Evolutionary conservation across 2,888 invertebrate species (phyloP).

Genomic region (Salticus scenicus): DNA sequence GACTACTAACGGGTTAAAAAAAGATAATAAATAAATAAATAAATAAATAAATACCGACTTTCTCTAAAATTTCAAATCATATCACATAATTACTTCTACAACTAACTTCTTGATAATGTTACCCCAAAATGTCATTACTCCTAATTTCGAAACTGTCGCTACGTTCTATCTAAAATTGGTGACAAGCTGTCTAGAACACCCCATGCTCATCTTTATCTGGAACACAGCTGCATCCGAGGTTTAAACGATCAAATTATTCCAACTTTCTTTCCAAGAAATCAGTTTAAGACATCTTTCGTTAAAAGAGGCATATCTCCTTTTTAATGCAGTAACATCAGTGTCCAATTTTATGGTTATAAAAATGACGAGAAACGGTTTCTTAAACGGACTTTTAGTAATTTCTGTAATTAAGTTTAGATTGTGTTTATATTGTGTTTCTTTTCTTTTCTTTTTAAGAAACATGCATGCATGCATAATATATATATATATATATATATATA

Average conservation of each 20-base stretch:
- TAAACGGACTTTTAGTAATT: not conserved
- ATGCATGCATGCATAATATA: too few species aligned
- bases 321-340: not conserved
- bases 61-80: too few species aligned
- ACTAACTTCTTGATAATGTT: too few species aligned
- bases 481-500: too few species aligned
- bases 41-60: too few species aligned
- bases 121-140: too few species aligned
- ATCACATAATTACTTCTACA: too few species aligned
- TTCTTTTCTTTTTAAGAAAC: too few species aligned
- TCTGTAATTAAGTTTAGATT: too few species aligned
- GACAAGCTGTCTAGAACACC: not conserved
- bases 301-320: not conserved
- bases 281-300: not conserved
- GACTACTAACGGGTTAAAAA: too few species aligned
- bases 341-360: not conserved
- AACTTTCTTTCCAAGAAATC: not conserved
- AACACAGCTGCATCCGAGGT: not conserved
- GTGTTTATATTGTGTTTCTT: too few species aligned
- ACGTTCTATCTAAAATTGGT: not conserved
- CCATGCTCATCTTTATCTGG: not conserved
- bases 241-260: slow-evolving; percentile 1
- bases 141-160: not conserved
- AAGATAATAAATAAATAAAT: too few species aligned
- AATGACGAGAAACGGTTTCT: not conserved